A percentile compares a stretch with the other conserved stretches of the same genome.
Conservation (phyloP, 2,113 vertebrate species). For the Oxyura jamaicensis region DNA sequence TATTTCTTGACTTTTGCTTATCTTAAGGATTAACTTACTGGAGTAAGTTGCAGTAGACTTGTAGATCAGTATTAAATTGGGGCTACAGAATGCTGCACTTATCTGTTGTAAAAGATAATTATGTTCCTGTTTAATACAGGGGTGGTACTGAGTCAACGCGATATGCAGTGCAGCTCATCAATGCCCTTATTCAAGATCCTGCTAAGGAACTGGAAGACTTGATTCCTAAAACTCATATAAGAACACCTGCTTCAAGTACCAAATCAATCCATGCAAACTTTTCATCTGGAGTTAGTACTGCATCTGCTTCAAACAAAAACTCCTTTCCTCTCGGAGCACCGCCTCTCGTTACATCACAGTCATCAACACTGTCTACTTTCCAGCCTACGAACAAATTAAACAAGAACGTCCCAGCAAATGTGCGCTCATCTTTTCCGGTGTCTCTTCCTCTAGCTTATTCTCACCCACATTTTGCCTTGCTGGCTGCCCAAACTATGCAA, state of each 20-base stretch:
- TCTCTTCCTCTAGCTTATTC: constrained; percentile 94
- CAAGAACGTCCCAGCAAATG: constrained; percentile 89
- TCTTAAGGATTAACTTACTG: background rate
- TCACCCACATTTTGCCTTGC: constrained; percentile 94
- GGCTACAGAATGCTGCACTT: accelerated
- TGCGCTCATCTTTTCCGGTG: constrained; percentile 92
- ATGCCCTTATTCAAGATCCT: constrained; percentile 98
- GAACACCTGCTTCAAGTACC: constrained; percentile 88
- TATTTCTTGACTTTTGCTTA: background rate
- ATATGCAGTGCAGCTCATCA: constrained; percentile 96
- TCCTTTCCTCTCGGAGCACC: constrained; percentile 89
- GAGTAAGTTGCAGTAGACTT: background rate
- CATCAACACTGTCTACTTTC: constrained; percentile 87
- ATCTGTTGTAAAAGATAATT: background rate
- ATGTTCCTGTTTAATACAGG: constrained; percentile 74
- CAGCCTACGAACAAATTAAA: constrained; percentile 88
- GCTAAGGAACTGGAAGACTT: constrained; percentile 99
- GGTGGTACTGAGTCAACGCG: constrained; percentile 97
- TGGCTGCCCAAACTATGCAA: constrained; percentile 98
- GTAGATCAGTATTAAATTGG: background rate
- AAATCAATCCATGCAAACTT: constrained; percentile 87
- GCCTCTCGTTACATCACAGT: constrained; percentile 86
- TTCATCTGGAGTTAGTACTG: constrained; percentile 85
- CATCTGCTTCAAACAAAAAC: constrained; percentile 86
- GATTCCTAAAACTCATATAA: constrained; percentile 97